A percentile compares a stretch with the other conserved stretches of the same genome.
These are phyloP conservation scores for Drosophila nasuta DNA, from an alignment of 1,140 invertebrate genomes.

Conservation along the genomic window DNA sequence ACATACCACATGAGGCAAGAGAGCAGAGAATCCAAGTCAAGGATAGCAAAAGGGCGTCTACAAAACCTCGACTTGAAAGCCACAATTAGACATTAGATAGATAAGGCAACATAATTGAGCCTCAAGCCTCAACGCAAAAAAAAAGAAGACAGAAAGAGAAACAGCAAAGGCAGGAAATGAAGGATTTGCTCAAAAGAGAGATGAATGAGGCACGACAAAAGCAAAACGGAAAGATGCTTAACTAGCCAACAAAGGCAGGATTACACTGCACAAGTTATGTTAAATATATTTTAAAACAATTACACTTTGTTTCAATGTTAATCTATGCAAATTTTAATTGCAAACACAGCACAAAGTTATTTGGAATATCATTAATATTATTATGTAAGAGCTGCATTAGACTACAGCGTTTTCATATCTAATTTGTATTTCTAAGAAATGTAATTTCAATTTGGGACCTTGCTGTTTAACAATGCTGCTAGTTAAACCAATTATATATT, in stretches of 20 bases:
- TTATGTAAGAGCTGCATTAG: too few species aligned
- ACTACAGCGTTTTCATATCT: too few species aligned
- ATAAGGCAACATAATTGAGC: slow-evolving; percentile 52
- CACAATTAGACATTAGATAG: slow-evolving; percentile 39
- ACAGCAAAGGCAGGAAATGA: slow-evolving; percentile 36
- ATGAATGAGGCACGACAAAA: too few species aligned
- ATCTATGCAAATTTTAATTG: not conserved
- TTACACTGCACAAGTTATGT: not conserved
- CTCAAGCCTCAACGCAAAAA: slow-evolving; percentile 1
- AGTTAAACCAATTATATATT: not conserved
- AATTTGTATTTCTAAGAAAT: too few species aligned
- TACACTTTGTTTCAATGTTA: not conserved
- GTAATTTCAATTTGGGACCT: not conserved
- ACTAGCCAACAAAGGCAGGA: slow-evolving; percentile 7
- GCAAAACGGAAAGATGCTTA: slow-evolving; percentile 13
- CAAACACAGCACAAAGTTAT: too few species aligned
- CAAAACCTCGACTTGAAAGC: not conserved
- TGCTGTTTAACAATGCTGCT: too few species aligned
- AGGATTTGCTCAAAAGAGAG: slow-evolving; percentile 28
- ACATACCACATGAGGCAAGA: slow-evolving; percentile 13
- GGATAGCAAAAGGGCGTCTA: slow-evolving; percentile 33
- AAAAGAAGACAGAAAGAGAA: too few species aligned
- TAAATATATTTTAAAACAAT: slow-evolving; percentile 1
- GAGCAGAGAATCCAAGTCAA: not conserved
- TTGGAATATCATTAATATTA: too few species aligned